A percentile compares a stretch with the other conserved stretches of the same genome.
These are phyloP conservation scores for Ophthalmotilapia sp. DNA, from an alignment of 2,113 vertebrate genomes.

Conservation along the genomic window DNA sequence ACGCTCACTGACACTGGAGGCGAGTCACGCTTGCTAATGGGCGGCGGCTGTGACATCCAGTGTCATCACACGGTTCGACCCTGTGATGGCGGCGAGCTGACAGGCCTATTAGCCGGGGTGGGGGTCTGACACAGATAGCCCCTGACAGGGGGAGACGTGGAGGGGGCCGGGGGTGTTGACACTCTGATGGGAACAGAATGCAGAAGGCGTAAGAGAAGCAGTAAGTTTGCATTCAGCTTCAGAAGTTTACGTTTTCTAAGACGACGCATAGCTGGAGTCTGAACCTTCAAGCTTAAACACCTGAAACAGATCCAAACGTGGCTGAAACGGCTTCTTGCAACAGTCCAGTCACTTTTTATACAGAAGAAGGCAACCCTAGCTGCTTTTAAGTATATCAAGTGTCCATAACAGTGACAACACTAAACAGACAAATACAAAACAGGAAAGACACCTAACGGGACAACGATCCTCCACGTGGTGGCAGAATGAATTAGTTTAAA, in stretches of 20 bases:
- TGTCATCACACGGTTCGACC: conserved; percentile 34
- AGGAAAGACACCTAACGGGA: not conserved
- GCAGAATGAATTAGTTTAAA: not conserved
- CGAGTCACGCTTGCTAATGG: conserved; percentile 43
- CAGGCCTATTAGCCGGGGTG: conserved; percentile 53
- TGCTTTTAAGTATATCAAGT: not conserved
- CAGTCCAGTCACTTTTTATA: not conserved
- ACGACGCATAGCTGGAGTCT: not conserved
- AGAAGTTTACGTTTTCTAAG: not conserved
- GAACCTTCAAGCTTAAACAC: not conserved
- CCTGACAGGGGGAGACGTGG: conserved; percentile 37
- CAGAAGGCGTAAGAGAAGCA: not conserved
- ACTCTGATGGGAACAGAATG: conserved; percentile 12
- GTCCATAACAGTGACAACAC: not conserved
- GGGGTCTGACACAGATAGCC: conserved; percentile 49
- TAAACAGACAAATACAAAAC: not conserved
- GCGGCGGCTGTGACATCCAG: conserved; percentile 32
- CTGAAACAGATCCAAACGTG: not conserved
- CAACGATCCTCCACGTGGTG: not conserved
- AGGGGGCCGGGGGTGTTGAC: conserved; percentile 11
- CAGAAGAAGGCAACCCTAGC: not conserved
- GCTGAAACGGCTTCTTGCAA: not conserved
- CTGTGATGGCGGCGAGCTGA: conserved; percentile 39
- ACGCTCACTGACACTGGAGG: conserved; percentile 38
- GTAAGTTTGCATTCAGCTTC: not conserved